Evolutionary conservation across 2,113 vertebrate species (phyloP).

Genomic region (Rynchops niger): DNA sequence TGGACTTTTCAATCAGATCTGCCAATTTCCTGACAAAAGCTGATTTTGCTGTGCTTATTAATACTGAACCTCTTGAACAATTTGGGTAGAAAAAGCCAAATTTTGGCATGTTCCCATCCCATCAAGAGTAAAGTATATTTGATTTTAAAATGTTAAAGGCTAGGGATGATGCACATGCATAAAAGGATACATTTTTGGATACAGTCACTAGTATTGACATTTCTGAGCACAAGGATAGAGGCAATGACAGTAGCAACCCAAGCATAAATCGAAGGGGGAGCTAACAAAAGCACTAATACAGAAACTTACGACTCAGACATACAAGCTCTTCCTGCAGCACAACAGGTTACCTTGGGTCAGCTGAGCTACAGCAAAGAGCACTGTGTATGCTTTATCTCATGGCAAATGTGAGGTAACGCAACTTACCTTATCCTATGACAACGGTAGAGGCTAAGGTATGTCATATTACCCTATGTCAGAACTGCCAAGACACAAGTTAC

Average conservation of each 20-base stretch:
- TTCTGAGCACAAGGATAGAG: background rate
- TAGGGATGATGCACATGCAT: background rate
- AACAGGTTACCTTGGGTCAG: background rate
- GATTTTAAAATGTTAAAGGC: background rate
- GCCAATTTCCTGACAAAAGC: background rate
- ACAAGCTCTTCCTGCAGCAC: background rate
- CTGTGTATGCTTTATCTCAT: background rate
- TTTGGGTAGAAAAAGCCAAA: background rate
- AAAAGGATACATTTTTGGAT: background rate
- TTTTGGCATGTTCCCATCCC: background rate
- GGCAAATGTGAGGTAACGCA: background rate
- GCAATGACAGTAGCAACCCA: background rate
- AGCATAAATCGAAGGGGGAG: background rate
- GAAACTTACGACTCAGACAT: background rate
- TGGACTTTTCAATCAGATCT: background rate
- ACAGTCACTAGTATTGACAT: background rate
- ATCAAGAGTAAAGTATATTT: background rate
- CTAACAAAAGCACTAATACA: background rate
- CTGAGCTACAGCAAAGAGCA: background rate
- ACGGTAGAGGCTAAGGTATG: background rate
- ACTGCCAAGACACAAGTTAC: background rate
- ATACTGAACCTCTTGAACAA: background rate
- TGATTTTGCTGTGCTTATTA: background rate
- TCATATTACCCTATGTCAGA: background rate
- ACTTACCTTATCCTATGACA: background rate